phyloP scores from a whole-genome alignment of 1,140 invertebrate species.

The Cotesia glomerata region DNA sequence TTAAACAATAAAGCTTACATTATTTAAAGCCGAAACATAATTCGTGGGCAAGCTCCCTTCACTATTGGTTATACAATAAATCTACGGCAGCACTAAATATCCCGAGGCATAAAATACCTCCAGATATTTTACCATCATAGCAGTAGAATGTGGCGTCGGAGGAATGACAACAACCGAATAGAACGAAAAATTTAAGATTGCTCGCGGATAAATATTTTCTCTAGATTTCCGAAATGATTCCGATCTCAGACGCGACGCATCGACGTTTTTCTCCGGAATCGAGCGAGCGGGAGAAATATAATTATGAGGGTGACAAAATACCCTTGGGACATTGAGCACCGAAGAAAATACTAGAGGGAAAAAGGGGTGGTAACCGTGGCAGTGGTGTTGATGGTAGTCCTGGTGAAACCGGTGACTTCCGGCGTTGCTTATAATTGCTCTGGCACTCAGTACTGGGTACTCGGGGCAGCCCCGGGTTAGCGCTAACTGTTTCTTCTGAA shows the following conservation, averaged over 20 bases:
- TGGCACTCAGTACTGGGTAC: conserved; percentile 44
- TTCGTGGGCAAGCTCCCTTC: no score
- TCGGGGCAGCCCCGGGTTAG: conserved; percentile 36
- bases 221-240: conserved; percentile 11
- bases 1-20: no score
- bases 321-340: conserved; percentile 39
- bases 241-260: conserved; percentile 15
- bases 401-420: conserved; percentile 46
- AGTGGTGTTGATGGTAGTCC: neutral
- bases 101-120: neutral
- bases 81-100: no score
- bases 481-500: conserved; percentile 46
- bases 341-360: conserved; percentile 27
- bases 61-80: no score
- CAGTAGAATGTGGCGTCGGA: neutral
- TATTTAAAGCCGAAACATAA: no score
- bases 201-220: conserved; percentile 6
- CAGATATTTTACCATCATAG: neutral
- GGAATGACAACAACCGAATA: neutral
- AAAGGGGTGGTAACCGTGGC: conserved; percentile 3
- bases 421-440: conserved; percentile 56
- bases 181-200: neutral
- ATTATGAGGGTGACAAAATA: conserved; percentile 56
- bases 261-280: conserved; percentile 20
- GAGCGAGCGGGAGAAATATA: conserved; percentile 47